A percentile compares a stretch with the other conserved stretches of the same genome.
Evolutionary conservation across 2,797 vertebrate species (phyloP).

Genomic region (Onychomys torridus): DNA sequence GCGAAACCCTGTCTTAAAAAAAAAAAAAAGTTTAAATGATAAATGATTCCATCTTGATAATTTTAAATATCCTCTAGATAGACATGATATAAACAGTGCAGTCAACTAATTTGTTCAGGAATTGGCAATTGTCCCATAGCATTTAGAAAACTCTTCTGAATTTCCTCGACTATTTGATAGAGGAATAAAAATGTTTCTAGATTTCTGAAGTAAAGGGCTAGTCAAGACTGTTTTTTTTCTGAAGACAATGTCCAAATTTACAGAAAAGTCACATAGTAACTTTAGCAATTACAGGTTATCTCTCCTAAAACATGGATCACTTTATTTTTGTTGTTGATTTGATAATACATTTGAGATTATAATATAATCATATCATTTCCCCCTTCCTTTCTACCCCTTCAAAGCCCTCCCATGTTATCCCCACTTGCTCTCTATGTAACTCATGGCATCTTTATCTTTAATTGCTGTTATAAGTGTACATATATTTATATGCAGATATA

Average conservation of each 20-base stretch:
- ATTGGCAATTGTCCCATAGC: not conserved
- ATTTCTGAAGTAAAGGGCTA: not conserved
- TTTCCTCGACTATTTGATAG: not conserved
- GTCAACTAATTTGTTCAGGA: not conserved
- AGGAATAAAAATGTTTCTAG: not conserved
- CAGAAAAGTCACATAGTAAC: not conserved
- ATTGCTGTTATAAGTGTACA: not conserved
- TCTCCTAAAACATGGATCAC: not conserved
- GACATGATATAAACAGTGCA: not conserved
- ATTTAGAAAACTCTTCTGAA: not conserved
- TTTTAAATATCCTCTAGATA: constrained; percentile 39
- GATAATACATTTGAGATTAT: not conserved
- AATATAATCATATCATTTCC: not conserved
- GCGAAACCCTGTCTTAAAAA: no score
- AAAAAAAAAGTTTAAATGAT: not conserved
- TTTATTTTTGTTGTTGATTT: not conserved
- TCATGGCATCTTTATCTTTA: no score
- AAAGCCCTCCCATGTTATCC: not conserved
- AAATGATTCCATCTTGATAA: constrained; percentile 16
- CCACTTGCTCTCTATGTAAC: not conserved
- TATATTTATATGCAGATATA: not conserved
- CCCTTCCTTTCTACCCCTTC: not conserved
- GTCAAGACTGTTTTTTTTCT: not conserved
- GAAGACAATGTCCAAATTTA: not conserved
- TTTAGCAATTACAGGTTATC: not conserved